Percentiles rank a stretch among this genome's conserved stretches.
phyloP scores from a whole-genome alignment of 53 echinoderm and acorn worm genomes.

The Holothuria leucospilota region DNA sequence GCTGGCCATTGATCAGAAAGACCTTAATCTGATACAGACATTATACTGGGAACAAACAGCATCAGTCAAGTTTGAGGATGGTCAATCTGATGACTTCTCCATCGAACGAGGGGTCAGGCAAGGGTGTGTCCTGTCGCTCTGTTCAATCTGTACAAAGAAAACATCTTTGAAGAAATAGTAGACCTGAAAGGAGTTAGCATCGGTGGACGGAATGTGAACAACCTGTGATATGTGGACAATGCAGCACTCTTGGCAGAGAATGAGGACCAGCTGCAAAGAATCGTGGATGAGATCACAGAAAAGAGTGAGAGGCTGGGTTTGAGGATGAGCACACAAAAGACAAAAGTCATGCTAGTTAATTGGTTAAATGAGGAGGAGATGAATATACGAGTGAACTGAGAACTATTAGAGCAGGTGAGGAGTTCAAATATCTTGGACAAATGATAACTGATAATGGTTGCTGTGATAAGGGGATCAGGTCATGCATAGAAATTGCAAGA shows the following conservation, averaged over 20 bases:
- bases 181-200: conserved; percentile 1
- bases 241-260: neutral
- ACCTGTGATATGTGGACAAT: neutral
- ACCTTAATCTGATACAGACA: no score
- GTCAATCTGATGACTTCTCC: neutral
- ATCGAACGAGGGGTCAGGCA: neutral
- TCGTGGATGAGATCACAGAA: neutral
- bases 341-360: neutral
- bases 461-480: no score
- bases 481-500: no score
- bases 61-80: neutral
- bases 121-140: no score
- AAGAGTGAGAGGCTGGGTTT: neutral
- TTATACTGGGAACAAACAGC: neutral
- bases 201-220: neutral
- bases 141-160: no score
- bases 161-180: no score
- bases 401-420: no score
- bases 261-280: no score
- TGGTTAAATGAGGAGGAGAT: neutral
- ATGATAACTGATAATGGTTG: no score
- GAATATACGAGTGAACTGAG: neutral
- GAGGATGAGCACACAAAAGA: neutral
- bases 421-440: no score
- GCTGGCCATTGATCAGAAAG: conserved; percentile 1